Evolutionary conservation across 2,888 invertebrate genomes (phyloP), one percentile per base, ranked within the genome.

Genomic region (Oxystoma pomonae): DNA sequence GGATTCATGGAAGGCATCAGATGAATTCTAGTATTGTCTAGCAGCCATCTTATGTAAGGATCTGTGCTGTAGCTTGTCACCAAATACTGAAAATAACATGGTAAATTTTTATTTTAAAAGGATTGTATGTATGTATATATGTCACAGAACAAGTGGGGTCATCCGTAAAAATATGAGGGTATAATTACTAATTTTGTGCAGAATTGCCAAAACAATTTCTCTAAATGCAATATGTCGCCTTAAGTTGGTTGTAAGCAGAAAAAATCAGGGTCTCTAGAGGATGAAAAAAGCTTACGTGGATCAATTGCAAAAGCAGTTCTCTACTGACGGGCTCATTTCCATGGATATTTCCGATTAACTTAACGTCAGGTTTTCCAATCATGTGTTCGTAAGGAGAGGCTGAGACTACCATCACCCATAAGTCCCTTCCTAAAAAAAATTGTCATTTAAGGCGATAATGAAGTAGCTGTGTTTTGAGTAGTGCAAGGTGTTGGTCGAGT

Each of bases 1-100:
- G 99, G 98, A 81, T 99, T 99, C 96, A 99, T 96, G 0, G 96
- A 92, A 0, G 98, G 98, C 86, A 99, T 86, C 72, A 99, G 88
- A 80, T 99, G 98, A 73, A 99, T 96, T 67, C 97, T 86, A 0
- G 98, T 98, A 78, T 94, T 94, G 80, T 97, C 94, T 78, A 99
- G 78, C 62, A 98, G 81, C 91, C 94, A 94, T 74, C 90, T 88
- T 64, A 97, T 89, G 77, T 94, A 94, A 18, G 90, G 86, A 81
- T 97, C 93, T 1, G 87, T 85, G 53, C 86, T 86, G 78, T 95
- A 95, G 72, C 88, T 91, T 52, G 90, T 90, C 63, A 94, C 91
- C 70, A 96, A 83, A 75, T 92, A 87, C 89, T 94, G 87, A 66
- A 88, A 84, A 21, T 59, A 51, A n/a, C n/a, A n/a, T n/a, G n/a